Conservation (phyloP, 2,113 vertebrate genomes). For the Anoura caudifer region DNA sequence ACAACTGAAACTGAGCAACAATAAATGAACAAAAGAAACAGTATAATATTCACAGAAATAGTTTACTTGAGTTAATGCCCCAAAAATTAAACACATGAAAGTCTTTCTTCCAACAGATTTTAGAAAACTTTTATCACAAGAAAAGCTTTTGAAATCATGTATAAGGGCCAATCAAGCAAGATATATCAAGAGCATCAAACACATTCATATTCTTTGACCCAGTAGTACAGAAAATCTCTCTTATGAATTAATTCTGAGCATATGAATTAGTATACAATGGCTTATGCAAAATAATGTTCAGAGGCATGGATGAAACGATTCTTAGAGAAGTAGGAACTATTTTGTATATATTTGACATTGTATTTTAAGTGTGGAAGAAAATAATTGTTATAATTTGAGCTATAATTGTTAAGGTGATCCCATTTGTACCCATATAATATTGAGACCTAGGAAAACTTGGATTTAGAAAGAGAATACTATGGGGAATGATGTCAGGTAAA, state of each 20-base stretch:
- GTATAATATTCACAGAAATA: not conserved
- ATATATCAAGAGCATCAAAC: not conserved
- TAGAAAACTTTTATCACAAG: slow-evolving; percentile 7
- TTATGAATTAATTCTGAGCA: not conserved
- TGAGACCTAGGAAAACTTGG: not conserved
- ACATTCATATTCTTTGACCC: not conserved
- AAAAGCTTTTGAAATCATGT: not conserved
- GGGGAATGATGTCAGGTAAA: not conserved
- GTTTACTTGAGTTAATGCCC: not conserved
- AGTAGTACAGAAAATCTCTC: not conserved
- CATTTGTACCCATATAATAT: not conserved
- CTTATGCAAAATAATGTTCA: not conserved
- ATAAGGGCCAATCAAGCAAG: not conserved
- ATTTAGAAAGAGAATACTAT: not conserved
- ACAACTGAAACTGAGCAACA: no score
- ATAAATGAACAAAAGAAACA: not conserved
- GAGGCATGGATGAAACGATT: not conserved
- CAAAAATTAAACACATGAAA: not conserved
- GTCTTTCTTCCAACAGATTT: not conserved
- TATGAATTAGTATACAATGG: not conserved
- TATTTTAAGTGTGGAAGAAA: not conserved
- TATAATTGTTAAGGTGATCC: not conserved
- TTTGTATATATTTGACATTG: slow-evolving; percentile 2
- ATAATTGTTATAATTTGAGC: not conserved
- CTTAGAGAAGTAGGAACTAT: not conserved